Percentiles rank a stretch among this genome's conserved stretches.
Conservation (phyloP, 1,140 invertebrate genomes). For the Yoshiicerus persimilis region DNA sequence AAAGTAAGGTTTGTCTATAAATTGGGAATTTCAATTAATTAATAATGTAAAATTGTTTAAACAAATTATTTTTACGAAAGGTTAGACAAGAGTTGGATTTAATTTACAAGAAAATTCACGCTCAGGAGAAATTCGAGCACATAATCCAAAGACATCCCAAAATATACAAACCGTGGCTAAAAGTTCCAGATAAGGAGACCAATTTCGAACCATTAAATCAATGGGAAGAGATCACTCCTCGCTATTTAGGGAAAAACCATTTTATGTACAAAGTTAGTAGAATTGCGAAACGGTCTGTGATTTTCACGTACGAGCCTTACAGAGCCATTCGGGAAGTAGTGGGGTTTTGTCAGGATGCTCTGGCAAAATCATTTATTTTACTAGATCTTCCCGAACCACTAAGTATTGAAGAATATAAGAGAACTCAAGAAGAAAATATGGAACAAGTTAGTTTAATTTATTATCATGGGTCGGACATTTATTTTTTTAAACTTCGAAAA, state of each 20-base stretch:
- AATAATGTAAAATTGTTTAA: background rate
- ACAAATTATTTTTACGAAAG: background rate
- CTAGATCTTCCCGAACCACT: background rate
- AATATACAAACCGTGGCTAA: conserved; percentile 33
- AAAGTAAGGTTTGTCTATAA: background rate
- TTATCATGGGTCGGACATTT: too few relatives aligned
- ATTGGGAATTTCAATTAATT: background rate
- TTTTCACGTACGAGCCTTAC: conserved; percentile 30
- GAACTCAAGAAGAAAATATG: conserved; percentile 29
- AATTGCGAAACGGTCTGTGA: conserved; percentile 34
- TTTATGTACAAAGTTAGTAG: conserved; percentile 31
- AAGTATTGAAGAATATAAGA: conserved; percentile 23
- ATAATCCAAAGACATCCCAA: conserved; percentile 27
- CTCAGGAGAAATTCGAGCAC: conserved; percentile 26
- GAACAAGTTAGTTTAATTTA: background rate
- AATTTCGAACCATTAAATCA: background rate
- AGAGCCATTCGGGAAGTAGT: conserved; percentile 4
- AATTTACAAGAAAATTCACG: conserved; percentile 28
- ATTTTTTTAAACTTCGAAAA: too few relatives aligned
- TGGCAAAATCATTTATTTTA: conserved; percentile 19
- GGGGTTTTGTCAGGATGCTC: conserved; percentile 24
- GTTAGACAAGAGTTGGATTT: conserved; percentile 36
- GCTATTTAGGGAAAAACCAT: background rate
- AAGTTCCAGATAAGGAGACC: background rate
- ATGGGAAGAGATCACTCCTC: background rate